Conservation (phyloP, 2,888 invertebrate species). For the Lucinisca nassula region DNA sequence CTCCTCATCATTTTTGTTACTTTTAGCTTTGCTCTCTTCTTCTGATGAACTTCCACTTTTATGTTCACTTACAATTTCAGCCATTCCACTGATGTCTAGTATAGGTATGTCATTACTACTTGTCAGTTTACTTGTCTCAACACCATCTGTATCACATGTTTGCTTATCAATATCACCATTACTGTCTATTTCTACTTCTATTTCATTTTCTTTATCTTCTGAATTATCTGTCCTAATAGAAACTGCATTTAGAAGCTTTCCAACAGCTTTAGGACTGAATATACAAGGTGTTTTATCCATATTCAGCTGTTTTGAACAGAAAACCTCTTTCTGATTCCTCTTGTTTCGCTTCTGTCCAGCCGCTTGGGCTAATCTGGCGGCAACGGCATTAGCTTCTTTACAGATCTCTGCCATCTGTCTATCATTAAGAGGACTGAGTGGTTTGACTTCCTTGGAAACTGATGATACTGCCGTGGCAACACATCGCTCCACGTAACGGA, state of each 20-base stretch:
- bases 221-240: neutral
- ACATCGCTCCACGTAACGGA: slow-evolving; percentile 77
- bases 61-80: slow-evolving; percentile 1
- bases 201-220: slow-evolving; percentile 32
- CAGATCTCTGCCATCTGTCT: slow-evolving; percentile 76
- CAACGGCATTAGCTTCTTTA: slow-evolving; percentile 76
- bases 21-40: neutral
- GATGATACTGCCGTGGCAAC: slow-evolving; percentile 69
- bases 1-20: neutral
- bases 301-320: slow-evolving; percentile 42
- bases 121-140: neutral
- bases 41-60: neutral
- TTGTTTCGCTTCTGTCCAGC: slow-evolving; percentile 32
- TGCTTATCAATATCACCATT: neutral
- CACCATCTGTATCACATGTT: neutral
- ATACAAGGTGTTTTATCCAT: slow-evolving; percentile 27
- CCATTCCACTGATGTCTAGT: neutral
- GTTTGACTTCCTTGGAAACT: slow-evolving; percentile 56
- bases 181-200: slow-evolving; percentile 8
- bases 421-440: slow-evolving; percentile 74
- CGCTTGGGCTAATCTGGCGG: slow-evolving; percentile 63
- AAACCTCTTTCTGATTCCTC: slow-evolving; percentile 14
- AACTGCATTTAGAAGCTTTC: slow-evolving; percentile 3
- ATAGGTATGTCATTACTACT: neutral
- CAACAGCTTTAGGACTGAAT: slow-evolving; percentile 35